Evolutionary conservation across 2,113 vertebrate genomes (phyloP), one percentile per base, ranked within the genome.

Genomic region (Osmerus eperlanus): DNA sequence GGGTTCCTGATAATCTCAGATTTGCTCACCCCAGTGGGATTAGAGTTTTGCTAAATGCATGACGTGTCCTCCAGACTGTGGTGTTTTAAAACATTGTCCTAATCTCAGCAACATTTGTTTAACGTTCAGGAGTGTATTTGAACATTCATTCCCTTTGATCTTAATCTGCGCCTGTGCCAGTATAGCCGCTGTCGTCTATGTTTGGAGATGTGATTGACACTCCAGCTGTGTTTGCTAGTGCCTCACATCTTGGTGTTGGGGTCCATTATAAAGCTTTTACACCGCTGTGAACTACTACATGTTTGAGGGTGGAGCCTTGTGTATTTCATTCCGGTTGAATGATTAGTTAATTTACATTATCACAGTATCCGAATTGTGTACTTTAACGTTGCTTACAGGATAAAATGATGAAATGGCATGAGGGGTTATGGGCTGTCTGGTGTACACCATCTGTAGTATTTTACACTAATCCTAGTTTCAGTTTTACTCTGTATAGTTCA

Each of bases 401-500:
- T 36, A 5, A 36, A 36, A 8, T 36, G 4, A 36, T 36, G 32
- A 36, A 36, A 36, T 36, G 32, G 32, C 32, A 6, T 6, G 32
- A 36, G 32, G 32, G 5, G 1, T 12, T 11, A 47, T 47, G 41
- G 41, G 41, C 41, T 47, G 41, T 47, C 4, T 47, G 41, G 41
- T 47, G 41, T 47, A 47, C 6, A 47, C 41, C 9, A 47, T 47
- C 41, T 47, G 41, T 47, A 47, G 41, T 9, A 18, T 56, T 56
- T 56, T 4, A 15, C 1, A 56, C 41, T 47, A 47, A 47, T 47
- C 41, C 9, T 47, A 12, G 41, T 11, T 47, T 47, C 41, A 47
- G 8, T 47, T 85, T 77, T 32, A 13, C 61, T 87, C 83, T 87
- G 78, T 79, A 85, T 82, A 80, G 82, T 78, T 36, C 32, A 6